Percentiles rank a stretch among this genome's conserved stretches.
These are phyloP conservation scores for Theodoxus fluviatilis DNA, from an alignment of 2,888 invertebrate genomes.

Conservation along the genomic window DNA sequence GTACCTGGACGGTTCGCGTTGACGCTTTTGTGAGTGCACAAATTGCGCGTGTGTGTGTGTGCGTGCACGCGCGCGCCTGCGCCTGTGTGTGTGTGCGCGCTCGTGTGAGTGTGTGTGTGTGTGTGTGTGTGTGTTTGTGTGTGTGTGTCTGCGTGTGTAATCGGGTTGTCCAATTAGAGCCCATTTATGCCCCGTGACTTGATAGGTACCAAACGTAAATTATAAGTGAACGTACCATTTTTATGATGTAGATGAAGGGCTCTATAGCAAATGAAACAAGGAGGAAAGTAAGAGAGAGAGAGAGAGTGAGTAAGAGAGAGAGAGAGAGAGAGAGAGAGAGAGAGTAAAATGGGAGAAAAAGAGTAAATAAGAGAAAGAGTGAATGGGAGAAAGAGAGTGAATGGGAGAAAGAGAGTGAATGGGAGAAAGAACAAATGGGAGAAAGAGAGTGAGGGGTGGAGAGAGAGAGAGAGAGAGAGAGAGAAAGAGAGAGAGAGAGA, in stretches of 20 bases:
- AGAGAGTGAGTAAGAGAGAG: no score
- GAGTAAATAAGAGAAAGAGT: neutral
- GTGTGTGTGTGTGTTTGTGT: neutral
- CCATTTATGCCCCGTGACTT: no score
- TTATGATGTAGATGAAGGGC: neutral
- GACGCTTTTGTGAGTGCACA: conserved; percentile 74
- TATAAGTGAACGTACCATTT: neutral
- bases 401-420: neutral
- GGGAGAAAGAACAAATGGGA: neutral
- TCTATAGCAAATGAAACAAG: no score
- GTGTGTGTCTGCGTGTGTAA: neutral
- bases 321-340: neutral
- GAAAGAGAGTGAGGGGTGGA: neutral
- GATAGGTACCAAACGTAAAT: neutral
- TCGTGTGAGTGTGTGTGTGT: conserved; percentile 12
- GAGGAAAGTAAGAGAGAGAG: no score
- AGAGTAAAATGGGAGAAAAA: neutral
- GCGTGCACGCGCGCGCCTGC: neutral
- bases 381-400: neutral
- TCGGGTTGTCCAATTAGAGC: neutral
- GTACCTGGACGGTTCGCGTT: conserved; percentile 89
- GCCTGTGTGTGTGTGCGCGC: neutral
- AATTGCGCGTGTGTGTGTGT: neutral
- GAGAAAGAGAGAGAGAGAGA: neutral
- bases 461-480: neutral